Evolutionary conservation across 2,797 vertebrate genomes (phyloP).

Genomic region (Naso thynnoides): DNA sequence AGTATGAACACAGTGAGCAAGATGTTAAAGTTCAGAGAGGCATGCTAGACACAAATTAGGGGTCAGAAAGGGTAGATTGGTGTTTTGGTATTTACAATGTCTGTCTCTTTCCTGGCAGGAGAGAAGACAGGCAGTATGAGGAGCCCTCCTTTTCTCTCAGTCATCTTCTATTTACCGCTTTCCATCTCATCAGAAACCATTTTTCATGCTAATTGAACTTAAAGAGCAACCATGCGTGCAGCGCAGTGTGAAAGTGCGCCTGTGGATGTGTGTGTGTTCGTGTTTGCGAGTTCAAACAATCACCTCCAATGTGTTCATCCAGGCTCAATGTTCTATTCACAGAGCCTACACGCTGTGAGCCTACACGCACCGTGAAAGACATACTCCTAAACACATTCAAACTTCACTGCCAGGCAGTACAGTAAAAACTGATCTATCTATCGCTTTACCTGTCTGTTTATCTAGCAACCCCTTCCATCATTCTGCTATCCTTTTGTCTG

Average conservation of each 20-base stretch:
- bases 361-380: conserved; percentile 57
- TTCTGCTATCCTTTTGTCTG: conserved; percentile 70
- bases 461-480: conserved; percentile 70
- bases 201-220: conserved; percentile 85
- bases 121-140: conserved; percentile 29
- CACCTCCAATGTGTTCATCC: conserved; percentile 59
- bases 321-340: conserved; percentile 66
- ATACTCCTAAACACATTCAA: conserved; percentile 59
- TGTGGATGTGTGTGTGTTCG: conserved; percentile 21
- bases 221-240: conserved; percentile 74
- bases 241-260: conserved; percentile 32
- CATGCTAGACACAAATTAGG: conserved; percentile 67
- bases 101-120: conserved; percentile 39
- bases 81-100: conserved; percentile 52
- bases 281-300: conserved; percentile 56
- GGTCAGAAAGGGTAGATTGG: conserved; percentile 51
- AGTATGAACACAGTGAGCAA: conserved; percentile 50
- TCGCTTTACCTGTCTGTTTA: conserved; percentile 73
- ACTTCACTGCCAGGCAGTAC: conserved; percentile 62
- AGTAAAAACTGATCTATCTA: conserved; percentile 70
- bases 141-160: conserved; percentile 34
- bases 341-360: conserved; percentile 57
- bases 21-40: conserved; percentile 67
- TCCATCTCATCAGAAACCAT: conserved; percentile 79
- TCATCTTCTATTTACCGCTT: conserved; percentile 71